Base-by-base conservation (phyloP, 1,140 invertebrate genomes). In the Latrodectus geometricus region DNA sequence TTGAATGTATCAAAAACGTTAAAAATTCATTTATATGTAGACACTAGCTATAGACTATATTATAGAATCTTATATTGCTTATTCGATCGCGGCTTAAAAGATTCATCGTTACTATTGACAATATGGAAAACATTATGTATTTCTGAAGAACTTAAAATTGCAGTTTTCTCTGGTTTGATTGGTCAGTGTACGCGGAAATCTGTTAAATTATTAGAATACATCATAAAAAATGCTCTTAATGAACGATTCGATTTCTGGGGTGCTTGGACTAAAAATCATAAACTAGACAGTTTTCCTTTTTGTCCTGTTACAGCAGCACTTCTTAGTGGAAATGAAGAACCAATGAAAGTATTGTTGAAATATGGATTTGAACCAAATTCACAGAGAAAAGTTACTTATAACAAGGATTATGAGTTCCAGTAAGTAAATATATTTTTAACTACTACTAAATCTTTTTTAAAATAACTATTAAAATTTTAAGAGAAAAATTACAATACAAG, bases 291-390 rank as follows among this genome's bases (percentile, higher is more conserved):
- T 23, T 70, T 70, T 48, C 14, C 9, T 14, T 80, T 54, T 70
- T 80, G 78, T 23, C 78, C 78, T n/a, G 15, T 80, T 17, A 80
- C 78, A 17, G n/a, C n/a, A 15, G 68, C 78, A 70, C n/a, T 80
- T 12, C 23, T 80, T n/a, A 54, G 21, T 69, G 78, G 78, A 17
- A 52, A 70, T 23, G 17, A 0, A 8, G 49, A 80, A 7, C 50
- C 70, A 54, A 20, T 80, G 17, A 52, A 0, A 8, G 9, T 80
- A 8, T 70, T 80, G 49, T 9, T 80, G n/a, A 9, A 17, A 4
- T 70, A 80, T 80, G 78, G 78, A 0, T 80, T 70, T 54, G 12
- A 70, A 56, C 66, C 66, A 35, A 80, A 56, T 70, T 1, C n/a
- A 35, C 8, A 70, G 11, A 69, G 68, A 49, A 17, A n/a, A n/a